Percentiles rank a stretch among this genome's conserved stretches.
These are phyloP conservation scores for Notiomystis cincta DNA, from an alignment of 2,113 vertebrate genomes.

Conservation along the genomic window DNA sequence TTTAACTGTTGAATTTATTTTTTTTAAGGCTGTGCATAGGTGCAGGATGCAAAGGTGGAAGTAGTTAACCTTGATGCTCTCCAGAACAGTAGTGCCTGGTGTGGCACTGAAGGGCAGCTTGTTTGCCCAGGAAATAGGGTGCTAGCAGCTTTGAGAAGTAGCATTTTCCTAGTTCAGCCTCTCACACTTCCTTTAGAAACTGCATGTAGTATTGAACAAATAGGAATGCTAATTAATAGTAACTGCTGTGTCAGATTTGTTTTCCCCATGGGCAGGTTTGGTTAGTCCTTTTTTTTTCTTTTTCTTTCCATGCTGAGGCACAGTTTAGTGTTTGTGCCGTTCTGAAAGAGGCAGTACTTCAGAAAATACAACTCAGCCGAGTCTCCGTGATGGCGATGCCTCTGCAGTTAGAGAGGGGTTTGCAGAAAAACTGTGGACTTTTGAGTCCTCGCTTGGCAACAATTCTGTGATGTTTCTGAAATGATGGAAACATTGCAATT, in stretches of 20 bases:
- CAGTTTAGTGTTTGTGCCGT: not conserved
- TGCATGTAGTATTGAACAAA: slow-evolving; percentile 30
- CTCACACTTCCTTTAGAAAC: slow-evolving; percentile 14
- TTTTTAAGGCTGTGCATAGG: not conserved
- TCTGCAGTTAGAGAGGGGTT: not conserved
- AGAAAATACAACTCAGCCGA: not conserved
- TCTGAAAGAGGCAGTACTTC: not conserved
- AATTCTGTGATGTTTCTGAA: not conserved
- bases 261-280: not conserved
- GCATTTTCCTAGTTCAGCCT: slow-evolving; percentile 8
- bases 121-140: not conserved
- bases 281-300: not conserved
- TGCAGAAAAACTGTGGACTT: not conserved
- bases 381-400: rapidly evolving
- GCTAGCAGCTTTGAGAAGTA: slow-evolving; percentile 4
- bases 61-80: not conserved
- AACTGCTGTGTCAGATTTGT: not conserved
- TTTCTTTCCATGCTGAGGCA: not conserved
- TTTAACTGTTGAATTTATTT: not conserved
- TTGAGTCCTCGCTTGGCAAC: not conserved
- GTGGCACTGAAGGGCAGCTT: not conserved
- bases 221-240: slow-evolving; percentile 31
- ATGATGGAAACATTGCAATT: not conserved
- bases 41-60: not conserved
- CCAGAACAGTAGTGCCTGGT: not conserved